Conservation (phyloP, 2,888 invertebrate species). For the Lepetodrilus schrolli region DNA sequence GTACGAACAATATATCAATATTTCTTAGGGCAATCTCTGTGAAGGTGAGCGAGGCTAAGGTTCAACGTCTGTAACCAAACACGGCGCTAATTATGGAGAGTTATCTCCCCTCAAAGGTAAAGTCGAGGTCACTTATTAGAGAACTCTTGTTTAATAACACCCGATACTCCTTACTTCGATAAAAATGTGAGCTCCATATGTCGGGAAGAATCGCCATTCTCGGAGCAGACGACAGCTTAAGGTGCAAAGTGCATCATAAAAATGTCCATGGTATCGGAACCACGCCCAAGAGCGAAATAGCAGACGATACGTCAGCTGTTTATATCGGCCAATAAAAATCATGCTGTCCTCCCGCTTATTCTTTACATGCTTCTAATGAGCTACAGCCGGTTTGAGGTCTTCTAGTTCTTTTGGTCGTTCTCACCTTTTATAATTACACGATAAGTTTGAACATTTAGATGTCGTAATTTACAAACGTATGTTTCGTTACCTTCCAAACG, state of each 20-base stretch:
- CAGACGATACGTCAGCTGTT: conserved; percentile 7
- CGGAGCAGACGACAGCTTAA: conserved; percentile 11
- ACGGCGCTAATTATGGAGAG: conserved; percentile 1
- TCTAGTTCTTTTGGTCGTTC: conserved; percentile 4
- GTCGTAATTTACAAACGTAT: too few species aligned
- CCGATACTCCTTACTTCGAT: conserved; percentile 1
- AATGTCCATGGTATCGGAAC: conserved; percentile 20
- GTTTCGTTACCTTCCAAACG: too few species aligned
- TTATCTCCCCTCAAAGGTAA: conserved; percentile 22
- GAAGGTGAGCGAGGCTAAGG: too few species aligned
- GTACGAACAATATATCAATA: too few species aligned
- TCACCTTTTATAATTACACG: too few species aligned
- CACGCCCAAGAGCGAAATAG: conserved; percentile 27
- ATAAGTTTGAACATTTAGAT: too few species aligned
- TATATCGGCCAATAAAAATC: not conserved
- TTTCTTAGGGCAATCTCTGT: too few species aligned
- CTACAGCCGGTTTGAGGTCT: conserved; percentile 2
- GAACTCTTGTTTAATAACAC: conserved; percentile 17
- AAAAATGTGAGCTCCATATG: conserved; percentile 14
- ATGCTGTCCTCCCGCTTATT: not conserved
- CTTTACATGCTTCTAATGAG: conserved; percentile 26
- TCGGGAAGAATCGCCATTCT: not conserved
- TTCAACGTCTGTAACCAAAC: not conserved
- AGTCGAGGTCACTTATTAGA: conserved; percentile 18
- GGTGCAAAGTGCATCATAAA: conserved; percentile 17